Evolutionary conservation across 2,797 vertebrate species (phyloP).

Genomic region (Taenioides sp.): DNA sequence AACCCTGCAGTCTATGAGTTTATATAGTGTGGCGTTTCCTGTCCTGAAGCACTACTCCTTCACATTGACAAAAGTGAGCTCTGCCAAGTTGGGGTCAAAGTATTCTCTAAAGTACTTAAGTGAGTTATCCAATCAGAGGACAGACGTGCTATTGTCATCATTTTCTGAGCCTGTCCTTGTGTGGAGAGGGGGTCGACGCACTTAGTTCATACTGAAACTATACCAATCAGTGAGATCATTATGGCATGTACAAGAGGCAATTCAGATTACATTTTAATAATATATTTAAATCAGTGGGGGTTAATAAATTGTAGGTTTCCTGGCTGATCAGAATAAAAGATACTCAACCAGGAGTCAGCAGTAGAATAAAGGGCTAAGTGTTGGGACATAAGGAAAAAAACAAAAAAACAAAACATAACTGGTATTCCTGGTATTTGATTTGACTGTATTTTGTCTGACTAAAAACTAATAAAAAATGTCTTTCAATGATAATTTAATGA

Average conservation of each 20-base stretch:
- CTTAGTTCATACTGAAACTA: not conserved
- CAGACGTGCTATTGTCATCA: slow-evolving; percentile 7
- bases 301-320: not conserved
- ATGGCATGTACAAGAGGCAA: too few species aligned
- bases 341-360: too few species aligned
- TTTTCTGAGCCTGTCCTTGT: not conserved
- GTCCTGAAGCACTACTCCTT: not conserved
- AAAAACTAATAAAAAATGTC: too few species aligned
- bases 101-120: slow-evolving; percentile 6
- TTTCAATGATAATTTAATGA: too few species aligned
- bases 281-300: not conserved
- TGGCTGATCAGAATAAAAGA: too few species aligned
- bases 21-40: not conserved
- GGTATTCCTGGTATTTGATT: too few species aligned
- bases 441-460: too few species aligned
- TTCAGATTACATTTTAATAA: not conserved
- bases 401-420: too few species aligned
- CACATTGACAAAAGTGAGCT: slow-evolving; percentile 2
- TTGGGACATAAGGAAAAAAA: too few species aligned
- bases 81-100: slow-evolving; percentile 6
- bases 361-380: too few species aligned
- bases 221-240: not conserved
- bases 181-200: not conserved
- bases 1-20: too few species aligned
- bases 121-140: slow-evolving; percentile 7